Evolutionary conservation across 2,113 vertebrate genomes (phyloP).

Genomic region (Cephalopterus ornatus): DNA sequence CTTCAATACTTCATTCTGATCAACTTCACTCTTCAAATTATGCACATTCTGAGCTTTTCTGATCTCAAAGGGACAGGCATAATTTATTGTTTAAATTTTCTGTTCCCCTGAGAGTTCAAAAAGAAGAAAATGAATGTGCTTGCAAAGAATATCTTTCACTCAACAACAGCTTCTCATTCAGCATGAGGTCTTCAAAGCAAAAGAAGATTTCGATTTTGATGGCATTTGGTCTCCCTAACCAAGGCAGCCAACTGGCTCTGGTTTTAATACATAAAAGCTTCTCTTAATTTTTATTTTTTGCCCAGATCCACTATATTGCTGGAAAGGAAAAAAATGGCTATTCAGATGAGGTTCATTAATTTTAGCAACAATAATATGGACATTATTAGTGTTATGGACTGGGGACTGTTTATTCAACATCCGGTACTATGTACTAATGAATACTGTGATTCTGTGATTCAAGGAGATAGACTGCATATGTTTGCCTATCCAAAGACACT

Average conservation of each 20-base stretch:
- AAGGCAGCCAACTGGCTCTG: constrained; percentile 60
- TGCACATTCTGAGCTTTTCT: neutral
- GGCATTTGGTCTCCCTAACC: constrained; percentile 55
- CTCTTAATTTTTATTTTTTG: constrained; percentile 19
- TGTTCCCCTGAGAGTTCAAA: neutral
- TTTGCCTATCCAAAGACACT: neutral
- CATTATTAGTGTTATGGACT: neutral
- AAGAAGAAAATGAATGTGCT: constrained; percentile 8
- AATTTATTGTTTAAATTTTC: neutral
- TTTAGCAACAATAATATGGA: neutral
- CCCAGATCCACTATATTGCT: neutral
- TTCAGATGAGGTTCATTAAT: neutral
- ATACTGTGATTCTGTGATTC: neutral
- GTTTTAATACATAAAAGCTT: constrained; percentile 38
- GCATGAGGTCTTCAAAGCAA: constrained; percentile 66
- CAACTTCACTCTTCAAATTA: neutral
- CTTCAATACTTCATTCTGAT: neutral
- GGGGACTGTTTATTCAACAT: neutral
- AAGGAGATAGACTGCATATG: neutral
- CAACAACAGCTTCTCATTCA: constrained; percentile 68
- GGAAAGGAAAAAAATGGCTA: neutral
- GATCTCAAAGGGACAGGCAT: neutral
- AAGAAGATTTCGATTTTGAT: constrained; percentile 44
- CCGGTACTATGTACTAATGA: neutral
- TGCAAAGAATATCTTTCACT: constrained; percentile 9